Conservation (phyloP, 2,888 invertebrate genomes). For the Eilema sororculum region DNA sequence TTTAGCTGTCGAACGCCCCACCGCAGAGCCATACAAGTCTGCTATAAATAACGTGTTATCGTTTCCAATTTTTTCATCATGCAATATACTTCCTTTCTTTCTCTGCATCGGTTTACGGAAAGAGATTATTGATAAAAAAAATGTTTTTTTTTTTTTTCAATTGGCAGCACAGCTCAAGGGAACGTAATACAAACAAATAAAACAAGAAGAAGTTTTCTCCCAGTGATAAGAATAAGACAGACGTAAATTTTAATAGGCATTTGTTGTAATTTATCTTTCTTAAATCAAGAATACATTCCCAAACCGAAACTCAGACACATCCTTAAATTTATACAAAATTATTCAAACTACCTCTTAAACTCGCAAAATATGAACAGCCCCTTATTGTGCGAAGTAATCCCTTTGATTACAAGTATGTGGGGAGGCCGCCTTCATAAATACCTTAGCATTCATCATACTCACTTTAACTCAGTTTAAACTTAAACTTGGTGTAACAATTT, state of each 20-base stretch:
- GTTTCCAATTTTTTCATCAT: no score
- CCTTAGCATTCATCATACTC: slow-evolving; percentile 64
- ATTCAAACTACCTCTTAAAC: not conserved
- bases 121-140: no score
- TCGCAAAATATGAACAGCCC: slow-evolving; percentile 11
- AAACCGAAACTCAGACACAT: not conserved
- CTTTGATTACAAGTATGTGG: slow-evolving; percentile 29
- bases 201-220: no score
- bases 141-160: not conserved
- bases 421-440: slow-evolving; percentile 52
- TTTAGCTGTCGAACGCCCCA: no score
- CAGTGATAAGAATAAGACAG: slow-evolving; percentile 4
- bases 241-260: not conserved
- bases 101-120: no score
- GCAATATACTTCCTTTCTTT: no score
- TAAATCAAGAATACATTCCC: not conserved
- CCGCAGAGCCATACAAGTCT: no score
- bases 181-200: not conserved
- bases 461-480: slow-evolving; percentile 64
- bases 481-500: slow-evolving; percentile 67
- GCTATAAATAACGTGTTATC: no score
- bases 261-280: not conserved
- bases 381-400: slow-evolving; percentile 25
- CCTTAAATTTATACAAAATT: not conserved
- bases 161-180: not conserved